Conservation (phyloP, 2,888 invertebrate genomes). For the Eudasyphora cyanicolor region DNA sequence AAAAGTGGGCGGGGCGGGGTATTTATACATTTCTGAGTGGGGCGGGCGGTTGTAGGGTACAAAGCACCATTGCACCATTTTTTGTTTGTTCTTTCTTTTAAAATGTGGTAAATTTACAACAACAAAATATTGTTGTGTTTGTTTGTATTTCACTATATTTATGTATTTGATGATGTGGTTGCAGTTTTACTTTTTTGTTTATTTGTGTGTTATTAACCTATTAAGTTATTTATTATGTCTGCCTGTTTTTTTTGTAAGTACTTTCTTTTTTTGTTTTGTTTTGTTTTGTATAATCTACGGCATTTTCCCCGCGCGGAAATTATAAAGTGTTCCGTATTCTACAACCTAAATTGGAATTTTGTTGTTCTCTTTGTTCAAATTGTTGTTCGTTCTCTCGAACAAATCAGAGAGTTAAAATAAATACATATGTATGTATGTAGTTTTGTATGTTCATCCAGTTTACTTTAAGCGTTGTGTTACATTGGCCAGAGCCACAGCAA, state of each 20-base stretch:
- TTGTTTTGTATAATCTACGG: conserved; percentile 14
- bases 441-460: conserved; percentile 30
- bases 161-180: neutral
- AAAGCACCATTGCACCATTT: too few species aligned
- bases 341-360: conserved; percentile 59
- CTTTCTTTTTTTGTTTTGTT: conserved; percentile 10
- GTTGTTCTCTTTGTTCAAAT: conserved; percentile 2
- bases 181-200: neutral
- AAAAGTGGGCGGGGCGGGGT: too few species aligned
- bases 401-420: neutral
- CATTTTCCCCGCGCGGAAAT: conserved; percentile 2
- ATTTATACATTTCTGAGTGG: too few species aligned
- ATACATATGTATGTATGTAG: too few species aligned
- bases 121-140: neutral
- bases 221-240: neutral
- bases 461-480: conserved; percentile 80
- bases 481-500: conserved; percentile 93
- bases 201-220: neutral
- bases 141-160: neutral
- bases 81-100: too few species aligned
- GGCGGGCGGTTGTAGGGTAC: too few species aligned
- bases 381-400: neutral
- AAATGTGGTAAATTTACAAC: too few species aligned
- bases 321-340: conserved; percentile 41
- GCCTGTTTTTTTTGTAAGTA: neutral